Percentiles rank a stretch among this genome's conserved stretches.
Conservation (phyloP, 64 coral and sea anemone species). For the Porites australiensis region DNA sequence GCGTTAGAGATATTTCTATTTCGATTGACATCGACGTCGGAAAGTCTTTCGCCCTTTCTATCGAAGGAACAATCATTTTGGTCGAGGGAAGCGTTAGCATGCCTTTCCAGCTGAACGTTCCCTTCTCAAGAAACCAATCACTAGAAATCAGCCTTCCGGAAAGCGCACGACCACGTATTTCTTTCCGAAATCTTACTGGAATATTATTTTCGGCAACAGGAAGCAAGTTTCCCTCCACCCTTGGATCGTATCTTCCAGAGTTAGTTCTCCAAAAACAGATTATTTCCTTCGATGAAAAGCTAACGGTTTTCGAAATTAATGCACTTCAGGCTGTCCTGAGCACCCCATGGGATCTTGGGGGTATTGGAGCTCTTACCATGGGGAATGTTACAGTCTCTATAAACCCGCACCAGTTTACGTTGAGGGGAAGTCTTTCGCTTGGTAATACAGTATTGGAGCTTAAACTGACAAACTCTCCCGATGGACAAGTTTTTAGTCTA, state of each 20-base stretch:
- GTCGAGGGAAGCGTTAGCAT: slow-evolving; percentile 28
- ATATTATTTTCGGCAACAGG: slow-evolving; percentile 16
- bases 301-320: slow-evolving; percentile 33
- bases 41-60: slow-evolving; percentile 1
- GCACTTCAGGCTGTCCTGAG: slow-evolving; percentile 10
- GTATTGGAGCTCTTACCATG: slow-evolving; percentile 14
- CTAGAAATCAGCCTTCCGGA: slow-evolving; percentile 30
- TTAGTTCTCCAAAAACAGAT: slow-evolving; percentile 29
- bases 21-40: slow-evolving; percentile 36
- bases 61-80: slow-evolving; percentile 57
- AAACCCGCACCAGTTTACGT: neutral
- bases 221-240: slow-evolving; percentile 31
- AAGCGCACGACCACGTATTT: neutral
- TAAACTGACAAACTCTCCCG: neutral
- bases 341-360: slow-evolving; percentile 56
- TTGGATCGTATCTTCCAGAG: slow-evolving; percentile 59
- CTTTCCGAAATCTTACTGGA: slow-evolving; percentile 45
- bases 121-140: slow-evolving; percentile 27
- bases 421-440: neutral
- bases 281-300: slow-evolving; percentile 42
- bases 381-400: slow-evolving; percentile 7
- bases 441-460: slow-evolving; percentile 15
- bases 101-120: slow-evolving; percentile 72
- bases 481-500: slow-evolving; percentile 30
- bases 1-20: slow-evolving; percentile 46